phyloP scores from a whole-genome alignment of 2,797 vertebrate genomes.

The Scomberomorus guttatus region DNA sequence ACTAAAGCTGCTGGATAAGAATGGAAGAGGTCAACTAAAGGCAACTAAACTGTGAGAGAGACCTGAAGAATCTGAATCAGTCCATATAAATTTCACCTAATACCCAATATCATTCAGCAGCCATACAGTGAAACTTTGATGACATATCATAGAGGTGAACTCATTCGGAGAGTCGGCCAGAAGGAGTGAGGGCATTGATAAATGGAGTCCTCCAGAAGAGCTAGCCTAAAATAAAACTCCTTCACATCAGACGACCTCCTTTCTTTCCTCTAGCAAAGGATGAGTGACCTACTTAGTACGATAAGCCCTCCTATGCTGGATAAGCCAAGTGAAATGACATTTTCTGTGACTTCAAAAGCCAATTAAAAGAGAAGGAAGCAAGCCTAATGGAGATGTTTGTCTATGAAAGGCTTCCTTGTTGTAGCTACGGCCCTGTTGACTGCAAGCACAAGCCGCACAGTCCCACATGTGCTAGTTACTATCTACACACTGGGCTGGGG shows the following conservation, averaged over 20 bases:
- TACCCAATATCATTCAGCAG: constrained; percentile 13
- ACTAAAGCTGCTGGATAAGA: background rate
- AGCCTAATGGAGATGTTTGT: constrained; percentile 61
- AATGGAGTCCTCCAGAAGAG: constrained; percentile 74
- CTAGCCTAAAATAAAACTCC: constrained; percentile 81
- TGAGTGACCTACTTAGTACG: constrained; percentile 83
- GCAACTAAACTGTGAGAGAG: background rate
- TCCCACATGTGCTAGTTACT: constrained; percentile 31
- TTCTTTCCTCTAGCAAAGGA: constrained; percentile 68
- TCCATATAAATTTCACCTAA: background rate
- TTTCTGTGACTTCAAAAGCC: constrained; percentile 77
- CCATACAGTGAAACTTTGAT: constrained; percentile 28
- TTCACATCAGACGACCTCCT: constrained; percentile 73
- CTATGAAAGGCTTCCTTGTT: constrained; percentile 74
- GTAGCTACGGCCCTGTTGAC: constrained; percentile 20
- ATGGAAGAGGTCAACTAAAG: no score
- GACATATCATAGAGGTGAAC: constrained; percentile 54
- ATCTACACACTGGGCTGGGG: constrained; percentile 10
- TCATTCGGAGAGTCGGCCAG: constrained; percentile 22
- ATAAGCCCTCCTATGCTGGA: constrained; percentile 72
- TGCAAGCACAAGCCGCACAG: constrained; percentile 17
- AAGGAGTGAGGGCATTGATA: constrained; percentile 69
- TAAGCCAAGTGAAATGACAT: constrained; percentile 74
- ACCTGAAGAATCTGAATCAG: background rate
- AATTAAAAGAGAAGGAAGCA: constrained; percentile 66